Percentiles rank a stretch among this genome's conserved stretches.
Evolutionary conservation across 2,113 vertebrate species (phyloP).

Genomic region (Oncorhynchus nerka): DNA sequence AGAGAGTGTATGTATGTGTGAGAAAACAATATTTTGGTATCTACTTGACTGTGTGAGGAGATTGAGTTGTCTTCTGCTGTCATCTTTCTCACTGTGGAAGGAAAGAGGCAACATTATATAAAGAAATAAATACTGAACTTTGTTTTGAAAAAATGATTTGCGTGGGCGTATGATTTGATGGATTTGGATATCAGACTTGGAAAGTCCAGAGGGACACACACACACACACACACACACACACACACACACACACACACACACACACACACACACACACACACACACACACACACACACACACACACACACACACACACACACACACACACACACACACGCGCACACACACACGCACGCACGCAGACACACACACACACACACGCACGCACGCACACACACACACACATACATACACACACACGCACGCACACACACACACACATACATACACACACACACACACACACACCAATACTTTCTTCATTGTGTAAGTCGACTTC

Average conservation of each 20-base stretch:
- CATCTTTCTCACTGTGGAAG: conserved; percentile 37
- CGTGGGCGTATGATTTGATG: conserved; percentile 56
- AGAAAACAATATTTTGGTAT: conserved; percentile 15
- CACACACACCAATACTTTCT: not conserved
- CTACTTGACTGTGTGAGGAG: not conserved
- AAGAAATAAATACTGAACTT: conserved; percentile 69
- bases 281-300: conserved; percentile 17
- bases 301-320: conserved; percentile 3
- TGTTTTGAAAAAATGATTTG: conserved; percentile 52
- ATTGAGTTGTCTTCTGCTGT: conserved; percentile 19
- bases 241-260: conserved; percentile 12
- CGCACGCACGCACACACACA: too few relatives aligned
- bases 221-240: conserved; percentile 11
- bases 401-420: too few relatives aligned
- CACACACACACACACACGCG: not conserved
- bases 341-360: too few relatives aligned
- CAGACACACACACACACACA: too few relatives aligned
- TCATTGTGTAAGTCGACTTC: too few relatives aligned
- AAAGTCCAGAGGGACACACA: not conserved
- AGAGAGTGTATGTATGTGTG: conserved; percentile 32
- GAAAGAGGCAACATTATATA: conserved; percentile 30
- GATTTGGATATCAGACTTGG: conserved; percentile 33
- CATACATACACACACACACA: too few relatives aligned
- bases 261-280: conserved; percentile 12
- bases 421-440: too few relatives aligned